phyloP scores from a whole-genome alignment of 1,140 invertebrate species.

The Wiebesia pumilae region DNA sequence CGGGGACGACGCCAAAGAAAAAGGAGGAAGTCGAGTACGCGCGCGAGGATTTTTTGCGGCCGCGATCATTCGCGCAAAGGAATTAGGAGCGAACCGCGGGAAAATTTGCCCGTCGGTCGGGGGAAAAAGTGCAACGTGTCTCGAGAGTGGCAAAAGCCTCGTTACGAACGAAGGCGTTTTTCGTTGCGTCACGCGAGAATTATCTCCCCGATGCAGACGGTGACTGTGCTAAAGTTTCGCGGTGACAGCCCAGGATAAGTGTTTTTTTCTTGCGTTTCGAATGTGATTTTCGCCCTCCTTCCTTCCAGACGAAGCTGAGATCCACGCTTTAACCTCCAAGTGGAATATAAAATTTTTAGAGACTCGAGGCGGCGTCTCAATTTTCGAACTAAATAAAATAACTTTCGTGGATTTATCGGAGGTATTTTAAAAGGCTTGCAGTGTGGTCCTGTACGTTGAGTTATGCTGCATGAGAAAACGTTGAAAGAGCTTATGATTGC shows the following conservation, averaged over 20 bases:
- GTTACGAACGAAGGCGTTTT: too few species aligned
- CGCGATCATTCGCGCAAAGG: too few species aligned
- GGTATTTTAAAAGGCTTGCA: slow-evolving; percentile 4
- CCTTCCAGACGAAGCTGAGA: background rate
- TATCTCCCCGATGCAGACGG: background rate
- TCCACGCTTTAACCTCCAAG: background rate
- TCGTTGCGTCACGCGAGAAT: background rate
- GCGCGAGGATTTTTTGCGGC: background rate
- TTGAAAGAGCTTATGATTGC: background rate
- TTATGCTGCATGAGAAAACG: background rate
- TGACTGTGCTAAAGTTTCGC: background rate
- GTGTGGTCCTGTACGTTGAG: background rate
- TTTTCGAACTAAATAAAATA: background rate
- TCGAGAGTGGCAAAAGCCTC: too few species aligned
- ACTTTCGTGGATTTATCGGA: background rate
- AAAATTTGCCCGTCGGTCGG: background rate
- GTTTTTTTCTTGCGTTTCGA: background rate
- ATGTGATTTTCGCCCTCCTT: too few species aligned
- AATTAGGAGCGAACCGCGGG: background rate
- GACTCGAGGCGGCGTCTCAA: background rate
- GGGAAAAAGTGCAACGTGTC: background rate
- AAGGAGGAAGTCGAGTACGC: background rate
- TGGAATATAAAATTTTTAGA: background rate
- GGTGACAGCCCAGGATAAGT: background rate
- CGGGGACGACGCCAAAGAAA: background rate